Evolutionary conservation across 1,140 invertebrate genomes (phyloP), one percentile per base, ranked within the genome.

Genomic region (Lepidurus packardi): DNA sequence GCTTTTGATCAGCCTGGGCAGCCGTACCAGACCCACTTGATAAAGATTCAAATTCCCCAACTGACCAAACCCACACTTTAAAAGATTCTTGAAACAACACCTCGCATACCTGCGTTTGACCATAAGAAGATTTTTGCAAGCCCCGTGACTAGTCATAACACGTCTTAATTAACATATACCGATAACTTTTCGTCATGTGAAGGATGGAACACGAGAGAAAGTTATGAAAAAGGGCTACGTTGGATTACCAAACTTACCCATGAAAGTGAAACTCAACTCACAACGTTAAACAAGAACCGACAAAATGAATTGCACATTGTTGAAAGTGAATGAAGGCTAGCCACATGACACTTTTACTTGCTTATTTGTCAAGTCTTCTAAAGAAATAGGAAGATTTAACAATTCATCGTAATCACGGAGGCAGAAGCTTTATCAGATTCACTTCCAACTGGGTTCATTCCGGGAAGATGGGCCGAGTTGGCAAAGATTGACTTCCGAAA

Each of bases 11-110:
- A 21, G 53, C 16, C 21, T 65, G 53, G 21, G 53, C 53, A 21
- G 53, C 9, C 3, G 21, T n/a, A 65, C 53, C 8, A n/a, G 34
- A 65, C 16, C 53, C 45, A 47, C 16, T 16, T 65, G 53, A 65
- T 65, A 21, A 65, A 65, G 53, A 9, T 65, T 65, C 53, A 21
- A 65, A 65, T 65, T 65, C 53, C 53, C 53, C n/a, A 65, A 65
- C 53, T 65, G 16, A 65, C 53, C 53, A 9, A 65, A n/a, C 53
- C 21, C 53, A 34, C 13, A 65, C 53, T n/a, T 16, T 65, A n/a
- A 21, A 65, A 65, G 53, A 65, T 65, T 65, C 53, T 65, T 65
- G 16, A 21, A 21, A 65, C 53, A 65, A 65, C 53, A 21, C 53
- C 53, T 65, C 53, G 53, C 53, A 65, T 65, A 65, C 53, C 8